Evolutionary conservation across 2,888 invertebrate species (phyloP), one percentile per base, ranked within the genome.

Genomic region (Pseudoips prasinana): DNA sequence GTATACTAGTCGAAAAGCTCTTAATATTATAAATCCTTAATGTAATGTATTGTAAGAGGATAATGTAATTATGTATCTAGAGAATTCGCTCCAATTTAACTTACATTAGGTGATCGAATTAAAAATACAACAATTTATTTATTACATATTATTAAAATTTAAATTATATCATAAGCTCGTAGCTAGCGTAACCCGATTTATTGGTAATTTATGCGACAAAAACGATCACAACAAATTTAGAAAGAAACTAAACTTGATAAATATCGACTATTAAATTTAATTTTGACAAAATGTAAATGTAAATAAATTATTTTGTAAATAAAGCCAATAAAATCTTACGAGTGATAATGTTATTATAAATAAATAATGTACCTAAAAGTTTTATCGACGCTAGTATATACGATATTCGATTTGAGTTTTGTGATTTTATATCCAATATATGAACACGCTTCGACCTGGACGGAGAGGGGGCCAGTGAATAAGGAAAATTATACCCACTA

Each of bases 1-100:
- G 81, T 85, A 85, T 84, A 84, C 83, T 82, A 84, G 64, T 83
- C 76, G 53, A 83, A 85, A 85, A 84, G 85, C 84, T 80, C 84
- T 84, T 84, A 83, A 75, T 66, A 78, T 80, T 86, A 83, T 73
- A 77, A 56, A 54, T 32, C 61, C 77, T 78, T 80, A 78, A 68
- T 63, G 64, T 69, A 57, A 72, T 72, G 71, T 73, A 69, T 52
- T 71, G 67, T 74, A 68, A 73, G 72, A 76, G 72, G 75, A 75
- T 73, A 68, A 70, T 64, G 67, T 73, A 68, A 73, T 70, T 75
- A 73, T 65, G 66, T 69, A 67, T 50, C 65, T 79, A 77, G 60
- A 72, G 60, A 66, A 59, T 55, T 56, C 55, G 62, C 58, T 54
- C 57, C 60, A 55, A 54, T 65, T n/a, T 64, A 59, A 59, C 70